phyloP scores from a whole-genome alignment of 2,113 vertebrate genomes.

The Microcebus griseorufus region DNA sequence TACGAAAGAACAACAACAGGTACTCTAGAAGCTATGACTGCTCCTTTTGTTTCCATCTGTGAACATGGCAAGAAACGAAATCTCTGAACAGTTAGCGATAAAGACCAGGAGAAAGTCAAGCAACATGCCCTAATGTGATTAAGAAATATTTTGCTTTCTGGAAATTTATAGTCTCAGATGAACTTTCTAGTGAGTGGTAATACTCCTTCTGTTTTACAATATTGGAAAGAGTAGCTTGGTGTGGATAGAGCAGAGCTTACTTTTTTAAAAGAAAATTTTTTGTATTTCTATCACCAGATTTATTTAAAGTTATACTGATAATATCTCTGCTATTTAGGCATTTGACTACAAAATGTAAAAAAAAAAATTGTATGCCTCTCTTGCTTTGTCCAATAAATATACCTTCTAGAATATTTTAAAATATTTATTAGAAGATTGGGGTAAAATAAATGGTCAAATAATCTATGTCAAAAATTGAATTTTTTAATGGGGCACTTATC shows the following conservation, averaged over 20 bases:
- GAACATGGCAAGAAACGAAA: background rate
- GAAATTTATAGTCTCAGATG: background rate
- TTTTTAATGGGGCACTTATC: background rate
- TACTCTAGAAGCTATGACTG: background rate
- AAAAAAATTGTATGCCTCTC: background rate
- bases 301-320: background rate
- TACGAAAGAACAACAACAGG: background rate
- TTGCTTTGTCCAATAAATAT: slow-evolving; percentile 11
- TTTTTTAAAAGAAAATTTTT: slow-evolving; percentile 32
- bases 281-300: background rate
- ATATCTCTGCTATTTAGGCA: background rate
- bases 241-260: background rate
- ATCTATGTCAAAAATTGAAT: slow-evolving; percentile 1
- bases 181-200: background rate
- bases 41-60: background rate
- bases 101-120: background rate
- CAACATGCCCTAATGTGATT: background rate
- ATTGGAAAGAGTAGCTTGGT: background rate
- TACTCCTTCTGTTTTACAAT: background rate
- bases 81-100: background rate
- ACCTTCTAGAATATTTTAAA: slow-evolving; percentile 33
- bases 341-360: slow-evolving; percentile 26
- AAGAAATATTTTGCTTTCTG: background rate
- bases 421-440: background rate
- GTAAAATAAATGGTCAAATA: slow-evolving; percentile 18